Percentiles rank a stretch among this genome's conserved stretches.
These are phyloP conservation scores for Anagyrus pseudococci DNA, from an alignment of 2,888 invertebrate genomes.

Conservation along the genomic window DNA sequence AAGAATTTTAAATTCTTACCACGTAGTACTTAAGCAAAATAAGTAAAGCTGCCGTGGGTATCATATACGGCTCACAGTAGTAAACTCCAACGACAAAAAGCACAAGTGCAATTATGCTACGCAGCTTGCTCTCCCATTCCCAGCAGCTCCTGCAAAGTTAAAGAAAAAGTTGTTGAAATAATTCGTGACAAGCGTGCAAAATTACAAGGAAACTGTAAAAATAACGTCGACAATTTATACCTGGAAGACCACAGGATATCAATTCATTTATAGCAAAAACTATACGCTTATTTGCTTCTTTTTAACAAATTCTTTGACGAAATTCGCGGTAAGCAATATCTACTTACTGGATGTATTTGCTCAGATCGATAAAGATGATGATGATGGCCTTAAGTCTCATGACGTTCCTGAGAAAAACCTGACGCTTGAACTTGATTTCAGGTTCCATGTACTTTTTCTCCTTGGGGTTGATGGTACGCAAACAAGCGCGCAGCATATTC, in stretches of 20 bases:
- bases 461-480: slow-evolving; percentile 91
- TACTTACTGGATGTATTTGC: slow-evolving; percentile 88
- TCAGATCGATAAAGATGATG: slow-evolving; percentile 86
- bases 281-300: too few species aligned
- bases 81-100: slow-evolving; percentile 89
- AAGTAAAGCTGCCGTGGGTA: slow-evolving; percentile 82
- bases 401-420: slow-evolving; percentile 92
- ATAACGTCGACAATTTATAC: too few species aligned
- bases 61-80: slow-evolving; percentile 95
- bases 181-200: slow-evolving; percentile 6
- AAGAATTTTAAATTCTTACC: slow-evolving; percentile 59
- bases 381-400: slow-evolving; percentile 89
- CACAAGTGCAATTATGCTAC: slow-evolving; percentile 83
- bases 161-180: slow-evolving; percentile 13
- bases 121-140: slow-evolving; percentile 92
- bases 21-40: slow-evolving; percentile 79
- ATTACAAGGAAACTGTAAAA: slow-evolving; percentile 13
- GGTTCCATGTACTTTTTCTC: slow-evolving; percentile 95
- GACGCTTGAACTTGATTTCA: slow-evolving; percentile 94
- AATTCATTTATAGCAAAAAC: too few species aligned
- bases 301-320: too few species aligned
- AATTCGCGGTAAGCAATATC: background rate
- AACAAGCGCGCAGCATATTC: slow-evolving; percentile 92
- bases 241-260: too few species aligned
- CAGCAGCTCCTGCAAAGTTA: slow-evolving; percentile 81